These are phyloP conservation scores for Furcula furcula DNA, from an alignment of 2,888 invertebrate species.

Conservation along the genomic window DNA sequence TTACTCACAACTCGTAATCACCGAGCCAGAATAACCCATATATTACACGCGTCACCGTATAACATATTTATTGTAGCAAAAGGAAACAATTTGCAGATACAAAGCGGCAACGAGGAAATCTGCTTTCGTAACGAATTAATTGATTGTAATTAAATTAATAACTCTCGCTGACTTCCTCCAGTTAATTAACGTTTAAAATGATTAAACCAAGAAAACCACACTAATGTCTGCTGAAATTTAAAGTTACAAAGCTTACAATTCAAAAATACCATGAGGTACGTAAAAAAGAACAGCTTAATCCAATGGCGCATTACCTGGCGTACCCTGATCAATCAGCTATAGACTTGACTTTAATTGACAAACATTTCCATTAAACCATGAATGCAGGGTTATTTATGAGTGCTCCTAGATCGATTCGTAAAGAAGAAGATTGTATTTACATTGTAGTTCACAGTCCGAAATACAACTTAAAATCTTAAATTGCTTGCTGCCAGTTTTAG, in stretches of 20 bases:
- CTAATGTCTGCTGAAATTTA: background rate
- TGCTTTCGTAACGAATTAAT: conserved; percentile 26
- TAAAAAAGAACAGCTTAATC: too few relatives aligned
- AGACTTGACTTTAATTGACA: too few relatives aligned
- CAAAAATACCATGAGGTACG: too few relatives aligned
- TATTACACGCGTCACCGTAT: conserved; percentile 13
- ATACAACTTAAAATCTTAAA: too few relatives aligned
- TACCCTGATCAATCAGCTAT: too few relatives aligned
- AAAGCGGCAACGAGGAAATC: conserved; percentile 14
- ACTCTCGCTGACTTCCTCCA: conserved; percentile 21
- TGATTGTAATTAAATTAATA: conserved; percentile 21
- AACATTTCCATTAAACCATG: too few relatives aligned
- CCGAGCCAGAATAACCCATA: conserved; percentile 5
- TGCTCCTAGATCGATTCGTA: too few relatives aligned
- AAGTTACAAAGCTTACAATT: background rate
- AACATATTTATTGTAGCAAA: conserved; percentile 7
- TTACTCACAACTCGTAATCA: background rate
- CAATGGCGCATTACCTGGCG: too few relatives aligned
- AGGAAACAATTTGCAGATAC: conserved; percentile 21
- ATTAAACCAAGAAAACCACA: conserved; percentile 6
- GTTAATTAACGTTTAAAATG: conserved; percentile 19
- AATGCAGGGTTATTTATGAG: too few relatives aligned
- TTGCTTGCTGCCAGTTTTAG: too few relatives aligned
- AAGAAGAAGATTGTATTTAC: too few relatives aligned
- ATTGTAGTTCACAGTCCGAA: too few relatives aligned